Percentiles rank a stretch among this genome's conserved stretches.
Conservation (phyloP, 2,888 invertebrate genomes). For the Yponomeuta cagnagella region DNA sequence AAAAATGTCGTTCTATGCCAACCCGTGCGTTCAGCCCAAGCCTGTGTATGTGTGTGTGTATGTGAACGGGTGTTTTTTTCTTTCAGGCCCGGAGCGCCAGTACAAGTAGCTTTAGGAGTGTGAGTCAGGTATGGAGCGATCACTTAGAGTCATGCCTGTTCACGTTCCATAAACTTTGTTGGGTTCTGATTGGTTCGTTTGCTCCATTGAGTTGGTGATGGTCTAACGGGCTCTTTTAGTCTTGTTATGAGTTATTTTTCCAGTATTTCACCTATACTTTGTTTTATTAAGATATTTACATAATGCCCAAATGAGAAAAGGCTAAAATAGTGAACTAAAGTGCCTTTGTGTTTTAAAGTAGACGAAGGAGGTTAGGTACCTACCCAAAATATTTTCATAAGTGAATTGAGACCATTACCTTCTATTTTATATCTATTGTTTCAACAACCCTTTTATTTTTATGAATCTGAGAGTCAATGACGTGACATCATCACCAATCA, state of each 20-base stretch:
- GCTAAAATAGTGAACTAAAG: too few relatives aligned
- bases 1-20: not conserved
- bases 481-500: not conserved
- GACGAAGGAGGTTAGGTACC: too few relatives aligned
- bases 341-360: too few relatives aligned
- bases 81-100: constrained; percentile 92
- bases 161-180: constrained; percentile 9
- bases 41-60: constrained; percentile 66
- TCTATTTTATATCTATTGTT: too few relatives aligned
- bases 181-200: not conserved
- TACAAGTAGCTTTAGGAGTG: constrained; percentile 93
- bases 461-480: not conserved
- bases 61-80: constrained; percentile 72
- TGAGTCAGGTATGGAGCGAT: constrained; percentile 84
- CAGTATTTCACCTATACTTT: not conserved
- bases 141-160: constrained; percentile 18
- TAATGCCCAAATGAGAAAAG: too few relatives aligned
- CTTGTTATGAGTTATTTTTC: not conserved
- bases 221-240: not conserved
- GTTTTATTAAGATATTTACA: too few relatives aligned
- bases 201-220: constrained; percentile 4
- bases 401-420: too few relatives aligned
- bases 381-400: too few relatives aligned
- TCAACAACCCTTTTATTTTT: not conserved
- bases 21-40: not conserved